Evolutionary conservation across 1,140 invertebrate species (phyloP), one percentile per base, ranked within the genome.

Genomic region (Drosophila novamexicana): DNA sequence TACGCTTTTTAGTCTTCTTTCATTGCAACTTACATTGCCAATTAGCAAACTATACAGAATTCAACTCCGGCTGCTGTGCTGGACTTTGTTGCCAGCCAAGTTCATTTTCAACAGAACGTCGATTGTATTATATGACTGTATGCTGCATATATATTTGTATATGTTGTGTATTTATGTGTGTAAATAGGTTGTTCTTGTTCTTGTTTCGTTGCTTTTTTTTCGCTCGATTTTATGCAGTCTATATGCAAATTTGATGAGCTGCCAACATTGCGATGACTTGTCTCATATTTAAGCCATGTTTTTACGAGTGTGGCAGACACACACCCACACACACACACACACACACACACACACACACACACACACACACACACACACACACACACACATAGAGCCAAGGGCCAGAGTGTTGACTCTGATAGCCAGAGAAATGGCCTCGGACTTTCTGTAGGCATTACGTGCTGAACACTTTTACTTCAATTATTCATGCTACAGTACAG

Each of bases 211-310:
- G 6, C 56, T 54, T 7, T 53, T 56, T 40, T 42, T 29, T 29
- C 68, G 12, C 14, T 29, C 49, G 42, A 58, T 70, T 75, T 70
- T 62, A 56, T 52, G 58, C 58, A 75, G 72, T 64, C 49, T 58
- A 64, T 71, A 75, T 75, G 72, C 72, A 75, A 75, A 75, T 75
- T 75, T 75, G 57, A 75, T 70, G 72, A 75, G 67, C 67, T 71
- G 72, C 44, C 66, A 64, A 75, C 72, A 70, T 71, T 56, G 70
- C 54, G 53, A 58, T 72, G 45, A 34, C 66, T 62, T 70, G 58
- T 62, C 57, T 75, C 58, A 44, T 69, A 59, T 70, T 75, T 64
- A 70, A 75, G 72, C 45, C 67, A 59, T 50, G 72, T 50, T 58
- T 71, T 68, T 71, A 70, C 53, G 67, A 69, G 54, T 69, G 34